Evolutionary conservation across 1,140 invertebrate genomes (phyloP), one percentile per base, ranked within the genome.

Genomic region (Drosophila oshimai): DNA sequence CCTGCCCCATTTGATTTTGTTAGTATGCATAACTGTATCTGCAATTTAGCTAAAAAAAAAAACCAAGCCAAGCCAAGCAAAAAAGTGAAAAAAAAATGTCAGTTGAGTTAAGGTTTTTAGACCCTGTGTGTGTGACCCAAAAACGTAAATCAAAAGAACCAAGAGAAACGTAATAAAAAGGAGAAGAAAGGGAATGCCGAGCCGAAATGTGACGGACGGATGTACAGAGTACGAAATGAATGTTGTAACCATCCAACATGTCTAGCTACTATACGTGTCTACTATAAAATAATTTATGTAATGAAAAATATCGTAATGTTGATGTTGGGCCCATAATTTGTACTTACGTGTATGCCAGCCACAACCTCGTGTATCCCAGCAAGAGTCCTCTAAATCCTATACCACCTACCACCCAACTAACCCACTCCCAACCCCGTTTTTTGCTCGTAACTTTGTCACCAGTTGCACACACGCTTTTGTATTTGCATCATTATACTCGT

Each of bases 301-400:
- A 90, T 90, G 89, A 90, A 90, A 90, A 90, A 90, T 90, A 90
- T 90, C 89, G 89, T 90, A 90, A 90, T 90, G 89, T 90, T 90
- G 89, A 90, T 90, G 89, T 90, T 90, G 89, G 89, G 89, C 89
- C 89, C 84, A 78, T 77, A 77, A 62, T 81, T 87, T 80, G 41
- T 50, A 73, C 58, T 74, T 74, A 54, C 65, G 69, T 76, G 68
- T 60, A 72, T 77, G 60, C 54, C 60, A 80, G 68, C 71, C 64
- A 62, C 62, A 61, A 33, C 58, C 74, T 36, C 58, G 26, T n/a
- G n/a, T n/a, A 58, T 46, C 74, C 51, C 54, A 53, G 64, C 69
- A 79, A 74, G 24, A 17, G 41, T 33, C 54, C 51, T n/a, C n/a
- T n/a, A n/a, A 33, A 44, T n/a, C n/a, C n/a, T n/a, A 28, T 49